Evolutionary conservation across 2,888 invertebrate genomes (phyloP).

Genomic region (Synergus laeviventris): DNA sequence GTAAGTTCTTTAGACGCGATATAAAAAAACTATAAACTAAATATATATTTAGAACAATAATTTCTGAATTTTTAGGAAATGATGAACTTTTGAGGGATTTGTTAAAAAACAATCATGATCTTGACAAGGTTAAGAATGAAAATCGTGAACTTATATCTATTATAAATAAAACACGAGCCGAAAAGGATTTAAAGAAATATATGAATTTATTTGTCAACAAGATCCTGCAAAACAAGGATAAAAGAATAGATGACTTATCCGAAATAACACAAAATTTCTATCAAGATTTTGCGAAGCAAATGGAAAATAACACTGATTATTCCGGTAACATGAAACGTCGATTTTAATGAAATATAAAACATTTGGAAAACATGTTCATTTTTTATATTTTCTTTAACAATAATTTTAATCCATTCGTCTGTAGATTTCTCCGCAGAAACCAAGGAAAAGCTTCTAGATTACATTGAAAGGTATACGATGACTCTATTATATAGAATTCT

Average conservation of each 20-base stretch:
- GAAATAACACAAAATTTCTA: constrained; percentile 95
- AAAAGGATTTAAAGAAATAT: constrained; percentile 83
- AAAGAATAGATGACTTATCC: constrained; percentile 89
- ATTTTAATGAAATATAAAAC: background rate
- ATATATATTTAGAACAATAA: background rate
- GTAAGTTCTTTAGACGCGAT: constrained; percentile 63
- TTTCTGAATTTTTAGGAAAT: constrained; percentile 66
- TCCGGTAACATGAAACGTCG: constrained; percentile 69
- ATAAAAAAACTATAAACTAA: background rate
- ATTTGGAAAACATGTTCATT: background rate
- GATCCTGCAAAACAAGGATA: constrained; percentile 80
- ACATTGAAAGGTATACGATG: constrained; percentile 96
- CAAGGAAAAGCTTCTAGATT: constrained; percentile 91
- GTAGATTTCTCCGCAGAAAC: constrained; percentile 83
- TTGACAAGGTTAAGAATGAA: constrained; percentile 76
- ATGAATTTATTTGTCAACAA: constrained; percentile 83
- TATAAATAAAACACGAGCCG: constrained; percentile 70
- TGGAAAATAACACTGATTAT: constrained; percentile 83
- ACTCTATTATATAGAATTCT: constrained; percentile 90
- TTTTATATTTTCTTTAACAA: background rate
- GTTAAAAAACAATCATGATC: constrained; percentile 77
- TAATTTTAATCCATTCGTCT: constrained; percentile 49
- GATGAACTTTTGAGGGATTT: constrained; percentile 74
- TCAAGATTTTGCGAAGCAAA: constrained; percentile 85
- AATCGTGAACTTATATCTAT: constrained; percentile 67